Percentiles rank a stretch among this genome's conserved stretches.
These are phyloP conservation scores for Radopholus similis DNA, from an alignment of 1,140 invertebrate species.

Conservation along the genomic window DNA sequence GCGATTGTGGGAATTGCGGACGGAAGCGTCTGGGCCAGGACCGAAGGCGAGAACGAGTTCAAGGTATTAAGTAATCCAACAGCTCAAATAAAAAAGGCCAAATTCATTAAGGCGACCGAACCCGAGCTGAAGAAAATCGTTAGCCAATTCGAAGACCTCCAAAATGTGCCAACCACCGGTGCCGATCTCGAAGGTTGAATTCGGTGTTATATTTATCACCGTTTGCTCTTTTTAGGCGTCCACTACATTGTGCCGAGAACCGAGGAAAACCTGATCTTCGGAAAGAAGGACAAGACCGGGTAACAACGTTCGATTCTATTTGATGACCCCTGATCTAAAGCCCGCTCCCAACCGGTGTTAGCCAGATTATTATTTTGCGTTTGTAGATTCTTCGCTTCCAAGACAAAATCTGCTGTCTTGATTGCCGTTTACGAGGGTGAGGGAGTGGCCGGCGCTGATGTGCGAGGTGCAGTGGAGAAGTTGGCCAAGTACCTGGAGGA, in stretches of 20 bases:
- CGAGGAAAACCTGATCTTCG: conserved; percentile 59
- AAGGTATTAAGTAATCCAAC: conserved; percentile 27
- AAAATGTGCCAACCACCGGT: conserved; percentile 46
- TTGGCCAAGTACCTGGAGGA: conserved; percentile 41
- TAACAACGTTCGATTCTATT: too few relatives aligned
- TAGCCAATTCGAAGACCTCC: conserved; percentile 42
- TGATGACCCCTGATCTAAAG: too few relatives aligned
- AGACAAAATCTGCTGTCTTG: conserved; percentile 48
- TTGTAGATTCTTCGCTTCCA: conserved; percentile 47
- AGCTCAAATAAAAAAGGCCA: too few relatives aligned
- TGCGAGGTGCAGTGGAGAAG: conserved; percentile 53
- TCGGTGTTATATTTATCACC: not conserved
- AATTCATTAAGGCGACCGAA: conserved; percentile 54
- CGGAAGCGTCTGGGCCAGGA: conserved; percentile 55
- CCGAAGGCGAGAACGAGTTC: conserved; percentile 41
- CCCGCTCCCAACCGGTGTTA: too few relatives aligned
- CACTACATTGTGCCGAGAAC: conserved; percentile 59
- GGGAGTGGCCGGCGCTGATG: conserved; percentile 48
- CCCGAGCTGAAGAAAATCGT: conserved; percentile 49
- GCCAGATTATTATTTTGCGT: not conserved
- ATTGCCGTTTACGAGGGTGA: conserved; percentile 58
- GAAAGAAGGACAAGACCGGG: conserved; percentile 59
- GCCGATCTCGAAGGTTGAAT: conserved; percentile 51
- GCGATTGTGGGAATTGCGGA: conserved; percentile 55
- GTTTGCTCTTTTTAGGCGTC: conserved; percentile 19